Conservation (phyloP, 2,113 vertebrate genomes). For the Phylloscopus trochilus region DNA sequence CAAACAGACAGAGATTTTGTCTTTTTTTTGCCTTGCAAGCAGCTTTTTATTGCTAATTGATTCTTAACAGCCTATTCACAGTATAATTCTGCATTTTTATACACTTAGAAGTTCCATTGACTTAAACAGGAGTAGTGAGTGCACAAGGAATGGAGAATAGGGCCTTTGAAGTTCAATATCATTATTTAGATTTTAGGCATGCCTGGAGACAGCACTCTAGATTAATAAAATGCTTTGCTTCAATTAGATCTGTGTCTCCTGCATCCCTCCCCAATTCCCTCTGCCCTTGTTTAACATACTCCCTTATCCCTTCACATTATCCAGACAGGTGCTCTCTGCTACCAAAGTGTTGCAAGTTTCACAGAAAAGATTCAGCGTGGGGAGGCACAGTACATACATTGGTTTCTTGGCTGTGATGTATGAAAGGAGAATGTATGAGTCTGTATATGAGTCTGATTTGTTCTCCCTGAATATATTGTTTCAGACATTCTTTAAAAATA, state of each 20-base stretch:
- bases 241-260: slow-evolving; percentile 62
- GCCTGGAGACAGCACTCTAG: slow-evolving; percentile 47
- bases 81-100: slow-evolving; percentile 1
- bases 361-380: not conserved
- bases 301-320: slow-evolving; percentile 61
- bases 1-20: not conserved
- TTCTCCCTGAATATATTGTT: not conserved
- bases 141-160: slow-evolving; percentile 29
- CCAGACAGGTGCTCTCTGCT: slow-evolving; percentile 61
- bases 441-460: not conserved
- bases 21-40: not conserved
- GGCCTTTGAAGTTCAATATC: slow-evolving; percentile 45
- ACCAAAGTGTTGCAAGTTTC: slow-evolving; percentile 32
- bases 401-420: not conserved
- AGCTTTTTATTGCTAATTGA: not conserved
- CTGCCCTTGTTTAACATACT: slow-evolving; percentile 70
- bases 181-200: slow-evolving; percentile 69
- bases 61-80: not conserved
- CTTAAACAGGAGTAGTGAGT: not conserved
- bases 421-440: not conserved
- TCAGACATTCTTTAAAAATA: not conserved
- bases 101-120: not conserved
- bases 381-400: not conserved
- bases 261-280: slow-evolving; percentile 62
- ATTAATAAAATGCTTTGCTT: slow-evolving; percentile 65